Percentiles rank a stretch among this genome's conserved stretches.
phyloP scores from a whole-genome alignment of 64 coral and sea anemone species.

The Catalaphyllia jardinei region DNA sequence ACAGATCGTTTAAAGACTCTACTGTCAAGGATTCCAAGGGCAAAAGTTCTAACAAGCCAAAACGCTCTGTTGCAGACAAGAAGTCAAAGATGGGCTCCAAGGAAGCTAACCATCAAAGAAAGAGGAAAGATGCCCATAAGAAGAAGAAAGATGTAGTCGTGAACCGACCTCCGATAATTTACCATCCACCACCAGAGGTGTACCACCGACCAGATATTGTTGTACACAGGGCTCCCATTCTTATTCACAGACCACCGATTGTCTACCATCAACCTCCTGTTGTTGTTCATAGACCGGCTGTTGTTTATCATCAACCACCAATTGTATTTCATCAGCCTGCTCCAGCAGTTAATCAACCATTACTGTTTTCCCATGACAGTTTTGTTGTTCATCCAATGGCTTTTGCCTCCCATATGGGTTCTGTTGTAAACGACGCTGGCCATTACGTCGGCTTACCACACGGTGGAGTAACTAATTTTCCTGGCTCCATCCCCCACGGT shows the following conservation, averaged over 20 bases:
- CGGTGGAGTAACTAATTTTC: slow-evolving; percentile 82
- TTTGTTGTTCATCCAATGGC: slow-evolving; percentile 90
- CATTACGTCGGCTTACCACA: slow-evolving; percentile 89
- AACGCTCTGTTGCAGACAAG: slow-evolving; percentile 80
- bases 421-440: slow-evolving; percentile 90
- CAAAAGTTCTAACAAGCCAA: slow-evolving; percentile 55
- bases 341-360: slow-evolving; percentile 93
- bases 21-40: slow-evolving; percentile 27
- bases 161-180: slow-evolving; percentile 97
- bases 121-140: slow-evolving; percentile 57
- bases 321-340: slow-evolving; percentile 97
- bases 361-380: slow-evolving; percentile 91
- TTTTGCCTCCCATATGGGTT: slow-evolving; percentile 81
- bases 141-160: slow-evolving; percentile 99
- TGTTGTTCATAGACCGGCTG: slow-evolving; percentile 94
- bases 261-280: slow-evolving; percentile 96
- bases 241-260: slow-evolving; percentile 98
- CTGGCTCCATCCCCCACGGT: slow-evolving; percentile 9
- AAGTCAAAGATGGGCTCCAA: slow-evolving; percentile 5
- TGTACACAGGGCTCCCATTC: slow-evolving; percentile 92
- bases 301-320: slow-evolving; percentile 97
- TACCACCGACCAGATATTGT: slow-evolving; percentile 98
- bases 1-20: slow-evolving; percentile 24
- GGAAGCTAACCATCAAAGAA: slow-evolving; percentile 26
- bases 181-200: slow-evolving; percentile 98